These are phyloP conservation scores for Drosophila seguyi DNA, from an alignment of 1,140 invertebrate species.

Conservation along the genomic window DNA sequence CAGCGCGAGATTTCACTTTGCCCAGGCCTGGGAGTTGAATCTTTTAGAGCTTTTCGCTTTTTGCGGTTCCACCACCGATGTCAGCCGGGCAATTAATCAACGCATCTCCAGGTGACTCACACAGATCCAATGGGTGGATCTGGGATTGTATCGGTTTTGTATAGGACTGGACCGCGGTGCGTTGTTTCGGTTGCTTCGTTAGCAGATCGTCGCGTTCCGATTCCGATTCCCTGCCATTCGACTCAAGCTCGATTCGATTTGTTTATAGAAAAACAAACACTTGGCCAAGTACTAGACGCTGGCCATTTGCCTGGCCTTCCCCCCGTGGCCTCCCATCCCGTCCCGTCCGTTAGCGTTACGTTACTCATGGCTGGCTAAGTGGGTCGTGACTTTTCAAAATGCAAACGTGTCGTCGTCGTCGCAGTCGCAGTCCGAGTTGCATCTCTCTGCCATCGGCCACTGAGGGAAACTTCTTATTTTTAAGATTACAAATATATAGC, in stretches of 20 bases:
- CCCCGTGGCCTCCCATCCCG: background rate
- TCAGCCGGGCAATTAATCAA: constrained; percentile 80
- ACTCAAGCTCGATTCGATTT: constrained; percentile 61
- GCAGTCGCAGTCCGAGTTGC: constrained; percentile 55
- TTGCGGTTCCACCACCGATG: constrained; percentile 68
- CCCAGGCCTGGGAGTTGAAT: constrained; percentile 7
- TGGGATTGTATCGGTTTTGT: constrained; percentile 38
- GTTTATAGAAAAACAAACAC: constrained; percentile 79
- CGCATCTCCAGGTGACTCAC: constrained; percentile 67
- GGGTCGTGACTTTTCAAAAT: constrained; percentile 83
- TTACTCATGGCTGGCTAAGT: constrained; percentile 82
- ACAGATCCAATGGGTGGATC: constrained; percentile 11
- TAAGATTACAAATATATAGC: background rate
- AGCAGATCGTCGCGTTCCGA: constrained; percentile 54
- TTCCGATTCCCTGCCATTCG: constrained; percentile 42
- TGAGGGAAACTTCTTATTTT: constrained; percentile 8
- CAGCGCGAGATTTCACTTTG: constrained; percentile 71
- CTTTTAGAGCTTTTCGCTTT: constrained; percentile 62
- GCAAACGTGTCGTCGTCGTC: constrained; percentile 68
- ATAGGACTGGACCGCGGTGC: constrained; percentile 29
- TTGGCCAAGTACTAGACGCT: constrained; percentile 60
- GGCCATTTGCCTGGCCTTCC: constrained; percentile 54
- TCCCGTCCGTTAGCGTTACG: constrained; percentile 35
- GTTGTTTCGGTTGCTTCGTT: constrained; percentile 47
- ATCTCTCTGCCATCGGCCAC: constrained; percentile 38